Conservation (phyloP, 2,888 invertebrate genomes). For the Tryphoninae sp. region DNA sequence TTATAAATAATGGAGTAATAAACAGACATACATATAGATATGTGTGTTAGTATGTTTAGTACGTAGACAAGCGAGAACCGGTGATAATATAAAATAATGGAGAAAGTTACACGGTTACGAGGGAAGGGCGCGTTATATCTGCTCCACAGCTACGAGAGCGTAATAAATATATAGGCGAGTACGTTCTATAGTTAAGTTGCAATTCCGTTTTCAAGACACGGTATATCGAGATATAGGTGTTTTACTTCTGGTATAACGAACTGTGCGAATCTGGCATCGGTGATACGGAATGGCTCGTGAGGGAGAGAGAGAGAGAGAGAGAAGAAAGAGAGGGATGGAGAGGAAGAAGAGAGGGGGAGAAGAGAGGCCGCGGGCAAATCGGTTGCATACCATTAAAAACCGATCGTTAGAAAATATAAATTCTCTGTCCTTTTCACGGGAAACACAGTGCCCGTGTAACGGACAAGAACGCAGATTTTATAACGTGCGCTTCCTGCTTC, state of each 20-base stretch:
- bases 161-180: slow-evolving; percentile 47
- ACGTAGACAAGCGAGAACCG: neutral
- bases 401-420: slow-evolving; percentile 52
- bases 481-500: neutral
- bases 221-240: slow-evolving; percentile 28
- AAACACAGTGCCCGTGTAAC: neutral
- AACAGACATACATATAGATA: neutral
- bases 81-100: slow-evolving; percentile 64
- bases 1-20: neutral
- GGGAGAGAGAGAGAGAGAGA: slow-evolving; percentile 5
- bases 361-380: slow-evolving; percentile 52
- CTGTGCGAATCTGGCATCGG: slow-evolving; percentile 10
- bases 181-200: slow-evolving; percentile 42
- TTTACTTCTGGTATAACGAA: slow-evolving; percentile 9
- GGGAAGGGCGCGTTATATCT: slow-evolving; percentile 33
- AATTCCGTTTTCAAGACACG: slow-evolving; percentile 41
- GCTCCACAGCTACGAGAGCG: slow-evolving; percentile 29
- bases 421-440: neutral
- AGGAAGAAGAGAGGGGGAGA: slow-evolving; percentile 51
- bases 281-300: slow-evolving; percentile 29
- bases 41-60: slow-evolving; percentile 6
- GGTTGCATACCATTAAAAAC: slow-evolving; percentile 57
- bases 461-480: neutral
- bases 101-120: slow-evolving; percentile 58
- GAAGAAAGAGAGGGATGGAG: slow-evolving; percentile 2